Evolutionary conservation across 2,888 invertebrate species (phyloP), one percentile per base, ranked within the genome.

Genomic region (Thysanoteuthis rhombus): DNA sequence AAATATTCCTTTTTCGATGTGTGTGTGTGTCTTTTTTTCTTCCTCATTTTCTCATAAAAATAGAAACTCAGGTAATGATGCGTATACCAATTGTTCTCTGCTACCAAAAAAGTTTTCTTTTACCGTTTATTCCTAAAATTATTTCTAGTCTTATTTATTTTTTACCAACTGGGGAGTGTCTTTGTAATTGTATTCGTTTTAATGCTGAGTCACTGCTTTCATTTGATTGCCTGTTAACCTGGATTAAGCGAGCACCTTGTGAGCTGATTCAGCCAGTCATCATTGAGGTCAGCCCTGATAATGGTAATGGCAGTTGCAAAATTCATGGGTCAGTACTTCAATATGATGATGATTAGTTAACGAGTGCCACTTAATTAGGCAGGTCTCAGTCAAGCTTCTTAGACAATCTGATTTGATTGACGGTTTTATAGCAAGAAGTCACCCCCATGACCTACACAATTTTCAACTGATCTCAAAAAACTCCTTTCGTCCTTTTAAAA

Each of bases 271-370:
- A 75, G 36, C 75, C n/a, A 75, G 75, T 75, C 75, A 75, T 75
- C 75, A 75, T 75, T 10, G n/a, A n/a, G n/a, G 75, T 12, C 75
- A 75, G 75, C 75, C 75, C 75, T 75, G 16, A 75, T 36, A 75
- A 75, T 75, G 75, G 16, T 75, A 75, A 12, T 25, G 22, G 16
- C 8, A n/a, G n/a, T 36, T 75, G 4, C n/a, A 75, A 36, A n/a
- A n/a, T n/a, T 75, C 75, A 75, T 75, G 75, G 75, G 75, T 75
- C 75, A 75, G n/a, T 75, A 36, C 75, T 75, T 75, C 75, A 36
- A 75, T 75, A 75, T 75, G 75, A 75, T 75, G 75, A 75, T n/a
- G n/a, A 75, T 75, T n/a, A 75, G 75, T 75, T 75, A 75, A 75
- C 75, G 22, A 75, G 12, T 36, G n/a, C 75, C 36, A 75, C 75